Percentiles rank a stretch among this genome's conserved stretches.
phyloP scores from a whole-genome alignment of 2,888 invertebrate genomes.

The Caradrina kadenii region DNA sequence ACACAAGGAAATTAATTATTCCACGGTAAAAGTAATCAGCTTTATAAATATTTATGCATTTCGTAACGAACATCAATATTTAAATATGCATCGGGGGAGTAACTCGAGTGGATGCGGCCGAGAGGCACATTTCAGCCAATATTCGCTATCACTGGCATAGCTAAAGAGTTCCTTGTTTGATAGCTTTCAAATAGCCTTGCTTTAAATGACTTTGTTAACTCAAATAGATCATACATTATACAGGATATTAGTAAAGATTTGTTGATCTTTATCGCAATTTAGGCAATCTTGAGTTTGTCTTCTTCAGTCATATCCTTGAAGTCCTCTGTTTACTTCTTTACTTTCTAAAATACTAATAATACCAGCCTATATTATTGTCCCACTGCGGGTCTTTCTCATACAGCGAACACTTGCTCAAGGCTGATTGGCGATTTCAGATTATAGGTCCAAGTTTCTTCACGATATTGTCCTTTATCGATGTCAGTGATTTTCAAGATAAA shows the following conservation, averaged over 20 bases:
- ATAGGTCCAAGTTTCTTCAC: too few species aligned
- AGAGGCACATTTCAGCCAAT: conserved; percentile 36
- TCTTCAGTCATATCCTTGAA: conserved; percentile 24
- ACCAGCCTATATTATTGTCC: too few species aligned
- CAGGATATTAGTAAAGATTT: conserved; percentile 39
- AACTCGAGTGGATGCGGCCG: conserved; percentile 16
- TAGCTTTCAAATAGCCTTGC: conserved; percentile 31
- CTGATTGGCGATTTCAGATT: too few species aligned
- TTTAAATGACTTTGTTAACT: conserved; percentile 44
- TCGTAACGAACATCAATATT: conserved; percentile 52
- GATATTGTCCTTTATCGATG: too few species aligned
- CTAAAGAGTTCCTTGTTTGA: conserved; percentile 32
- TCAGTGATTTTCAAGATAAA: too few species aligned
- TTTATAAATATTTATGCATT: conserved; percentile 59
- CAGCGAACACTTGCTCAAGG: too few species aligned
- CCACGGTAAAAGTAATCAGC: conserved; percentile 52
- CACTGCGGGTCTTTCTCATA: too few species aligned
- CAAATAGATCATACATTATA: conserved; percentile 33
- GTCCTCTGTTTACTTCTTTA: conserved; percentile 11
- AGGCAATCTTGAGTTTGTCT: conserved; percentile 27
- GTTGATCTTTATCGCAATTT: conserved; percentile 33
- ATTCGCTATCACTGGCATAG: conserved; percentile 25
- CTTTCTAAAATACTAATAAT: conserved; percentile 9
- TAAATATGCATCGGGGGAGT: conserved; percentile 44
- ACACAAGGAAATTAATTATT: conserved; percentile 52